Conservation (phyloP, 1,140 invertebrate genomes). For the Drosophila sucinea region DNA sequence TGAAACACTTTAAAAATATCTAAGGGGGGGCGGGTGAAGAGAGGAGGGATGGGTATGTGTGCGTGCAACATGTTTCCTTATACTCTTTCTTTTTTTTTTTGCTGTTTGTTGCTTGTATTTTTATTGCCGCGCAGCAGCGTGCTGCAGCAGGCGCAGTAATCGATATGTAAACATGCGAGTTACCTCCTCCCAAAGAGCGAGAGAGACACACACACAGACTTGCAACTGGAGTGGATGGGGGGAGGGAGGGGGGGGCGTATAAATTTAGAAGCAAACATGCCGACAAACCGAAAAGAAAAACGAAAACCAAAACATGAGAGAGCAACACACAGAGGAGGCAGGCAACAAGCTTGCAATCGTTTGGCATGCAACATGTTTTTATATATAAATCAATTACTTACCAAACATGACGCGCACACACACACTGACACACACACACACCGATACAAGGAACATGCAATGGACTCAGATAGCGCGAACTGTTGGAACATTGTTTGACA, state of each 20-base stretch:
- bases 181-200: constrained; percentile 30
- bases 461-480: constrained; percentile 48
- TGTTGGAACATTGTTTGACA: constrained; percentile 9
- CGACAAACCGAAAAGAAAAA: constrained; percentile 38
- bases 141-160: constrained; percentile 62
- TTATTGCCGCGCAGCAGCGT: constrained; percentile 49
- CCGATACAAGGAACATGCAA: constrained; percentile 15
- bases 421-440: background rate
- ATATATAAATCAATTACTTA: constrained; percentile 80
- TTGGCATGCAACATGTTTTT: constrained; percentile 78
- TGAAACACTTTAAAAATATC: constrained; percentile 43
- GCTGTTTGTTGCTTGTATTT: constrained; percentile 42
- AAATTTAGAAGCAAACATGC: constrained; percentile 69
- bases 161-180: constrained; percentile 78
- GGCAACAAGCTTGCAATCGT: constrained; percentile 65
- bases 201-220: background rate
- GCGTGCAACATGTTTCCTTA: constrained; percentile 62
- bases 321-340: constrained; percentile 41
- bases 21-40: constrained; percentile 17
- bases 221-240: background rate
- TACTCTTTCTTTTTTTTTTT: constrained; percentile 8
- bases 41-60: constrained; percentile 16
- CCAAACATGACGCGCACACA: constrained; percentile 57
- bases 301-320: constrained; percentile 14
- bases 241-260: constrained; percentile 32